Percentiles rank a stretch among this genome's conserved stretches.
phyloP scores from a whole-genome alignment of 1,140 invertebrate genomes.

The Temnothorax longispinosus region DNA sequence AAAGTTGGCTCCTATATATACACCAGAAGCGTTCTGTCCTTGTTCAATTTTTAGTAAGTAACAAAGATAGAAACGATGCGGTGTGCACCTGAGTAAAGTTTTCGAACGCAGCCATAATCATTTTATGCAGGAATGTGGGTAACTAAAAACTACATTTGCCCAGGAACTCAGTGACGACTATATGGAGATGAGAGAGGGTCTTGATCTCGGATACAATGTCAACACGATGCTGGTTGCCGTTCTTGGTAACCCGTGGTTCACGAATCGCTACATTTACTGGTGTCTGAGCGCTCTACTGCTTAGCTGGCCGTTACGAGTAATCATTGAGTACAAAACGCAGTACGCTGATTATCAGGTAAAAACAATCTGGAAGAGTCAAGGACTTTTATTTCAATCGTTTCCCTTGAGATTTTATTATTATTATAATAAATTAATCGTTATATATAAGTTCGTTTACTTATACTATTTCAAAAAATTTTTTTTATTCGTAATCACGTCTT shows the following conservation, averaged over 20 bases:
- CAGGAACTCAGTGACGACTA: slow-evolving; percentile 94
- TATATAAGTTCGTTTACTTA: background rate
- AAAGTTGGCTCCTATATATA: too few species aligned
- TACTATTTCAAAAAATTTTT: background rate
- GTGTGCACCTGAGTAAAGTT: too few species aligned
- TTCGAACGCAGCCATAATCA: too few species aligned
- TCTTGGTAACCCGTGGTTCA: slow-evolving; percentile 89
- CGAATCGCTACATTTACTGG: slow-evolving; percentile 91
- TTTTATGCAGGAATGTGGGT: background rate
- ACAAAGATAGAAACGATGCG: too few species aligned
- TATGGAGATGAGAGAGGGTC: slow-evolving; percentile 95
- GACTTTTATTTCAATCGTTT: background rate
- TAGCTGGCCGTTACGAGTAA: slow-evolving; percentile 93
- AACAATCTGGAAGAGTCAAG: too few species aligned
- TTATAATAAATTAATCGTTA: background rate
- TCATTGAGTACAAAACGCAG: slow-evolving; percentile 94
- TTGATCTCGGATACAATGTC: slow-evolving; percentile 89
- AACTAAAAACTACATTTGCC: background rate
- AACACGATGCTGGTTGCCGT: slow-evolving; percentile 88
- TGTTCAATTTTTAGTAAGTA: too few species aligned
- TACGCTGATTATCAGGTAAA: slow-evolving; percentile 92
- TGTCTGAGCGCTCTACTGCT: slow-evolving; percentile 91
- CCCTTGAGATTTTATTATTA: background rate
- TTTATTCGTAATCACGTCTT: background rate
- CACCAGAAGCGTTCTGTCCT: too few species aligned